Evolutionary conservation across 2,113 vertebrate genomes (phyloP), one percentile per base, ranked within the genome.

Genomic region (Thinocorus orbignyianus): DNA sequence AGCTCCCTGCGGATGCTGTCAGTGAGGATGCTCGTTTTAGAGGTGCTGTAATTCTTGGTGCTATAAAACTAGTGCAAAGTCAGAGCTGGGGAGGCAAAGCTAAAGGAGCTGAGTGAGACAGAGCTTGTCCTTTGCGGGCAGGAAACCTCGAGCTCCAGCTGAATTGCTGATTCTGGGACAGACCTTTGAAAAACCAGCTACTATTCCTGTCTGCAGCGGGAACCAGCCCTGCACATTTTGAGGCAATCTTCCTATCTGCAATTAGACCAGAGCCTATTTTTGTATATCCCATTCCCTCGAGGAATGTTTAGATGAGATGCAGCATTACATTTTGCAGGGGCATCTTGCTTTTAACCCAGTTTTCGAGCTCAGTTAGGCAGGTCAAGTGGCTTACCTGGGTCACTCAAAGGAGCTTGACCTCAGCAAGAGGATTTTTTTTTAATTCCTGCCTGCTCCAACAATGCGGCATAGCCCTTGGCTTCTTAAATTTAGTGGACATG

Each of bases 211-310:
- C 82, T 89, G 88, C 77, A 28, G 3, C 10, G 1, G 88, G 80
- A 90, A 26, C 76, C 86, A 84, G 86, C 80, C 57, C 51, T 80
- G 77, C 54, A 4, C 48, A 9, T 44, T 65, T 81, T 25, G 80
- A 95, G 92, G 15, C 69, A 26, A 86, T 93, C 90, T 78, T 41
- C 92, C 86, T 69, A 79, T 68, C 86, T 96, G 96, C 91, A 95
- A 93, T 94, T 97, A 96, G 95, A 92, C 90, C 86, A 37, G 80
- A 87, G 73, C 86, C 95, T 96, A 92, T 94, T 95, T 97, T 35
- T 65, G 78, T 42, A 42, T 82, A 51, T 54, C 54, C 65, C 66
- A 17, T 92, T 92, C 91, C 92, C 91, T 91, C 3, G 54, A 92
- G 96, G 91, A 66, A 69, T 85, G 93, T 95, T 96, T 94, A 94